Percentiles rank a stretch among this genome's conserved stretches.
phyloP scores from a whole-genome alignment of 2,113 vertebrate genomes.

The Stomatorhinus ivindoensis region DNA sequence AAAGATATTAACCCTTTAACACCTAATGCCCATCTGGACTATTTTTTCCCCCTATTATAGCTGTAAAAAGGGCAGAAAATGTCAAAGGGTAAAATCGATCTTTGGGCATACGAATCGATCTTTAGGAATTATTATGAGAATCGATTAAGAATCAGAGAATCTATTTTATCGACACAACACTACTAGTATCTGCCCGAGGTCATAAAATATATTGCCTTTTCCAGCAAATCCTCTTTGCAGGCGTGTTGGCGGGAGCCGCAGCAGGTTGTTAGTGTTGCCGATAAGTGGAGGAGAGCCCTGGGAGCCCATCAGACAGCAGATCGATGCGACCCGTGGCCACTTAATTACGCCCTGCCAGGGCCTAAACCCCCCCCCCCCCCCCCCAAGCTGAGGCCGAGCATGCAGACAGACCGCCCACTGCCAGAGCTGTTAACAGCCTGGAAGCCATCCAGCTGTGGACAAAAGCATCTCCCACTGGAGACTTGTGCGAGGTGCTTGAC shows the following conservation, averaged over 20 bases:
- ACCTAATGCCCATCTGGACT: too few relatives aligned
- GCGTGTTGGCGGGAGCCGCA: neutral
- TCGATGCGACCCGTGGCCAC: neutral
- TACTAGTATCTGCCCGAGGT: neutral
- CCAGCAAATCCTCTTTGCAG: neutral
- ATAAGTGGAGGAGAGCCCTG: neutral
- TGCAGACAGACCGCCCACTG: neutral
- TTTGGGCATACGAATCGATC: too few relatives aligned
- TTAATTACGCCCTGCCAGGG: neutral
- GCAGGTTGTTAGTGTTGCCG: neutral
- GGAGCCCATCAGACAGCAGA: neutral
- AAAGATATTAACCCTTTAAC: too few relatives aligned
- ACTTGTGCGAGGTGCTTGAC: neutral
- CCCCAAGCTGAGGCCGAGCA: neutral
- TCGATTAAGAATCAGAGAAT: too few relatives aligned
- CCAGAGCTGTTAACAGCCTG: neutral
- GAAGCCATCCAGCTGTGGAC: neutral
- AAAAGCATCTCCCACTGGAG: neutral
- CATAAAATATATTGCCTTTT: neutral
- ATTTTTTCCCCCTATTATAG: too few relatives aligned
- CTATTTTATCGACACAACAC: too few relatives aligned
- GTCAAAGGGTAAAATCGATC: too few relatives aligned
- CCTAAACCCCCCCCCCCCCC: neutral
- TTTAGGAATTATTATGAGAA: too few relatives aligned
- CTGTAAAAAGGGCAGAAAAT: too few relatives aligned